These are phyloP conservation scores for Aphaenogaster ashmeadi DNA, from an alignment of 1,140 invertebrate species.

Conservation along the genomic window DNA sequence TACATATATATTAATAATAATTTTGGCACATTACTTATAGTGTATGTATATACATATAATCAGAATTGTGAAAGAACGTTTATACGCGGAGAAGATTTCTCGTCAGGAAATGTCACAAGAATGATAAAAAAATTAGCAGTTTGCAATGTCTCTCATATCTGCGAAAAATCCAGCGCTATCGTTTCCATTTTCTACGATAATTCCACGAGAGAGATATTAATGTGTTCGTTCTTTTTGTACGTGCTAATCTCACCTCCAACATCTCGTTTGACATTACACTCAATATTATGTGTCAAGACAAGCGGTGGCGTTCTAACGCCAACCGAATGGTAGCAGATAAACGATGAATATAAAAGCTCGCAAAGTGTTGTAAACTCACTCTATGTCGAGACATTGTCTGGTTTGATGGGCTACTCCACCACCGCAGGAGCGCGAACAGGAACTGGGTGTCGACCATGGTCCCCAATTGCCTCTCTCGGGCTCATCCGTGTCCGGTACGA, in stretches of 20 bases:
- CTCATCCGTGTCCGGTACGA: conserved; percentile 90
- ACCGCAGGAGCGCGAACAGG: conserved; percentile 95
- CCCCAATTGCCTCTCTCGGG: conserved; percentile 90
- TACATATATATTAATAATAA: neutral
- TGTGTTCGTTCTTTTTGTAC: conserved; percentile 14
- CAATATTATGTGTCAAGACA: conserved; percentile 1
- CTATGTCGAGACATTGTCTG: conserved; percentile 90
- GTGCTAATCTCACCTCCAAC: neutral
- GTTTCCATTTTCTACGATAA: conserved; percentile 16
- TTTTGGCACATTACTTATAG: neutral
- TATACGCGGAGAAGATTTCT: neutral
- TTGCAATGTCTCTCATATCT: neutral
- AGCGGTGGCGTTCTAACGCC: neutral
- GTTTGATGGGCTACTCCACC: conserved; percentile 94
- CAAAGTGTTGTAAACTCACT: conserved; percentile 86
- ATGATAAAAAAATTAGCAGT: conserved; percentile 3
- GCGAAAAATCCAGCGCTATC: neutral
- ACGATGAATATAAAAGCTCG: neutral
- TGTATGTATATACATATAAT: neutral
- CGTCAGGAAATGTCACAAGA: neutral
- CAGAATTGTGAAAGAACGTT: neutral
- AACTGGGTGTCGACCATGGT: conserved; percentile 92
- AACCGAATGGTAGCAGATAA: neutral
- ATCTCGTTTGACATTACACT: conserved; percentile 37
- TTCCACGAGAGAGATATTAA: conserved; percentile 30